Evolutionary conservation across 1,140 invertebrate genomes (phyloP).

Genomic region (Mercenaria mercenaria): DNA sequence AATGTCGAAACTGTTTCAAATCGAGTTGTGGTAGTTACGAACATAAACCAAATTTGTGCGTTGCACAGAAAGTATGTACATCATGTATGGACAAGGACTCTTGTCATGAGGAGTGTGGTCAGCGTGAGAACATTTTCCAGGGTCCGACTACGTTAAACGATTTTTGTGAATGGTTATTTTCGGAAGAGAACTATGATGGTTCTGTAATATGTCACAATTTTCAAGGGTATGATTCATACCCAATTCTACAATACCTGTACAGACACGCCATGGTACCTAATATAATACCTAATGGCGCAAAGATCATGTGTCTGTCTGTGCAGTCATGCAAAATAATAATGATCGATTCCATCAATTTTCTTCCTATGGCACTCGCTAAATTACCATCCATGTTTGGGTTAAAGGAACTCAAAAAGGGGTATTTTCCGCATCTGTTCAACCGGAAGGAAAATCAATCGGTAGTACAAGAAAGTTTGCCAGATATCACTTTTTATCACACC

Average conservation of each 20-base stretch:
- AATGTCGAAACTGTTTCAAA: conserved; percentile 14
- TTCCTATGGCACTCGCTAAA: conserved; percentile 49
- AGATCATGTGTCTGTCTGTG: conserved; percentile 13
- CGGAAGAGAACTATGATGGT: conserved; percentile 6
- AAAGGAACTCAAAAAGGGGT: conserved; percentile 40
- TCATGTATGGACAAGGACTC: background rate
- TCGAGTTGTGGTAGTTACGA: background rate
- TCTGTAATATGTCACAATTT: conserved; percentile 42
- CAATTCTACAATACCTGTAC: conserved; percentile 18
- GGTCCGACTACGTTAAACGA: background rate
- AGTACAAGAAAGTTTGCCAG: conserved; percentile 10
- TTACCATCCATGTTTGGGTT: conserved; percentile 31
- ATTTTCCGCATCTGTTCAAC: conserved; percentile 53
- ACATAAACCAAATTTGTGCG: background rate
- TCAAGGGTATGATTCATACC: conserved; percentile 20
- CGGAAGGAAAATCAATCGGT: conserved; percentile 21
- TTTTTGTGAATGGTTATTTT: conserved; percentile 35
- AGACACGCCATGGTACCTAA: background rate
- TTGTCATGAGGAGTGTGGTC: too few relatives aligned
- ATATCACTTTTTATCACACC: conserved; percentile 4
- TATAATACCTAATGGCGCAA: conserved; percentile 1
- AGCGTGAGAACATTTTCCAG: background rate
- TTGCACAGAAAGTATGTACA: background rate
- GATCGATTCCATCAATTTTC: conserved; percentile 36
- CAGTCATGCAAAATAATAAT: conserved; percentile 36